These are phyloP conservation scores for Linnaemya tessellans DNA, from an alignment of 2,888 invertebrate species.

Conservation along the genomic window DNA sequence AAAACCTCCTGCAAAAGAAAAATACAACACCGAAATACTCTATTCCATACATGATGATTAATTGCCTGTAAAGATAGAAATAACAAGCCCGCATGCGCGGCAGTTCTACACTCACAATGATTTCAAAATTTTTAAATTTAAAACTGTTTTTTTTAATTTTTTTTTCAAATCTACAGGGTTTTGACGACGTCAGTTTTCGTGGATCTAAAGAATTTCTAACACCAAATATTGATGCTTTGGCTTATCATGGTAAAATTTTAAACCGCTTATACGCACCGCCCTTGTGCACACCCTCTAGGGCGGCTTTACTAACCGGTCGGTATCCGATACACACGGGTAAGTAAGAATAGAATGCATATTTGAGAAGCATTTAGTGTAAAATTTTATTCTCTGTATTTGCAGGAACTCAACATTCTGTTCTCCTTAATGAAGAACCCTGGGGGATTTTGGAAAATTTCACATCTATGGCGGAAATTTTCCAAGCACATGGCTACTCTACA, in stretches of 20 bases:
- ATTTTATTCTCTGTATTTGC: neutral
- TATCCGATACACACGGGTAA: slow-evolving; percentile 92
- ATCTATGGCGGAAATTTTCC: slow-evolving; percentile 88
- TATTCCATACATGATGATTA: no score
- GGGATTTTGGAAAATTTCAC: slow-evolving; percentile 88
- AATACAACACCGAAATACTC: no score
- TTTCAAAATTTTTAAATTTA: neutral
- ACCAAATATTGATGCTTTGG: slow-evolving; percentile 94
- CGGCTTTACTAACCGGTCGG: slow-evolving; percentile 92
- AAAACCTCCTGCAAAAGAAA: no score
- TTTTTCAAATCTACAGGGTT: slow-evolving; percentile 89
- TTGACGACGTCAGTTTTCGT: slow-evolving; percentile 96
- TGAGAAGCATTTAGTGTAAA: neutral
- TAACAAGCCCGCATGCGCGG: no score
- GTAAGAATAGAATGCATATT: neutral
- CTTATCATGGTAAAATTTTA: slow-evolving; percentile 92
- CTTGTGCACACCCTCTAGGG: slow-evolving; percentile 92
- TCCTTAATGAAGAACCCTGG: slow-evolving; percentile 88
- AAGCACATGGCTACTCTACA: slow-evolving; percentile 90
- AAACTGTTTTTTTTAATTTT: no score
- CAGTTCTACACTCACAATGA: neutral
- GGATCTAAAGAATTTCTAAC: slow-evolving; percentile 94
- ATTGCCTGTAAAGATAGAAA: no score
- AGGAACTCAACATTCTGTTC: slow-evolving; percentile 90
- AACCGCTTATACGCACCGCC: slow-evolving; percentile 92